Evolutionary conservation across 2,888 invertebrate species (phyloP).

Genomic region (Rutpela maculata): DNA sequence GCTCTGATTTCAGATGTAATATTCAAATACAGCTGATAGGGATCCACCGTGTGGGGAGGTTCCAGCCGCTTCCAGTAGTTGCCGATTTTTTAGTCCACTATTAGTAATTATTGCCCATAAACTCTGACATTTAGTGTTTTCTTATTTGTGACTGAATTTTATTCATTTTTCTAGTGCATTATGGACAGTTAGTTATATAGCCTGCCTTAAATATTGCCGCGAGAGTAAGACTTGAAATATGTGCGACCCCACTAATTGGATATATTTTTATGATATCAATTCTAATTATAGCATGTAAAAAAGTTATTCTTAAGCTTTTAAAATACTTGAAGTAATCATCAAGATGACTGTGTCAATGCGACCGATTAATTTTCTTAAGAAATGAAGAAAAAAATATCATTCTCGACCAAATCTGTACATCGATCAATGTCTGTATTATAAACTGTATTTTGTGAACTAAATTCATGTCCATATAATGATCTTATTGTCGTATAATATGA

Average conservation of each 20-base stretch:
- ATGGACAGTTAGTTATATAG: neutral
- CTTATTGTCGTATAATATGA: slow-evolving; percentile 64
- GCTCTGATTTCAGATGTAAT: no score
- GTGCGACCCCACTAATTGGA: neutral
- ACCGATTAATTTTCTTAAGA: neutral
- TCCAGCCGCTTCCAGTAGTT: no score
- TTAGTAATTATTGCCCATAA: neutral
- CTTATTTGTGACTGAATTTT: neutral
- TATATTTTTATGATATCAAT: neutral
- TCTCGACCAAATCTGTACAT: slow-evolving; percentile 47
- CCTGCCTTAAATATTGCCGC: neutral
- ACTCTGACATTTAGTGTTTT: neutral
- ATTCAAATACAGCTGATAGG: no score
- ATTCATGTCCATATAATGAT: slow-evolving; percentile 61
- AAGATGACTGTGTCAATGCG: neutral
- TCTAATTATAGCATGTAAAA: no score
- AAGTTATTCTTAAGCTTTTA: no score
- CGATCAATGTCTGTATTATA: slow-evolving; percentile 49
- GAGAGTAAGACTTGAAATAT: neutral
- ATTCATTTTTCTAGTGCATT: neutral
- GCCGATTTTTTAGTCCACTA: no score
- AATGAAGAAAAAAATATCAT: slow-evolving; percentile 36
- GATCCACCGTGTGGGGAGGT: no score
- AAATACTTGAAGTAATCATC: no score
- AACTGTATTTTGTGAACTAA: slow-evolving; percentile 28